Conservation (phyloP, 2,113 vertebrate species). For the Odocoileus virginianus region DNA sequence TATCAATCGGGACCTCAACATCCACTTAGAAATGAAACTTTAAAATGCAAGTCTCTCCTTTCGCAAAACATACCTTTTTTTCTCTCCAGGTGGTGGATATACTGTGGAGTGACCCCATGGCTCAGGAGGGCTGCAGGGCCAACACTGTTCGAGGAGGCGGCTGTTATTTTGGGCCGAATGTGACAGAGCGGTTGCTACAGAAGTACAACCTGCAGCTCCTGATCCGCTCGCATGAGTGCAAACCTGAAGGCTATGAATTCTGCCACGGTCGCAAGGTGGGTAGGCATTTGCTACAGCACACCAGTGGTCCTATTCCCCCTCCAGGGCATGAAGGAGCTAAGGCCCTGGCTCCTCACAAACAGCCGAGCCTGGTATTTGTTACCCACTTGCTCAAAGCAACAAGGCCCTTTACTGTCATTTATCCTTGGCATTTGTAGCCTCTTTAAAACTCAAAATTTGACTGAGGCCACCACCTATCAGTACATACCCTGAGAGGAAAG, state of each 20-base stretch:
- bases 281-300: accelerated
- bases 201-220: slow-evolving; percentile 88
- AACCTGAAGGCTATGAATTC: slow-evolving; percentile 94
- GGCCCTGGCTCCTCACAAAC: neutral
- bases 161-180: slow-evolving; percentile 93
- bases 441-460: neutral
- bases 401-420: neutral
- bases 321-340: accelerated
- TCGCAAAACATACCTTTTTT: neutral
- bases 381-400: neutral
- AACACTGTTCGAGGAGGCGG: slow-evolving; percentile 90
- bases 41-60: neutral
- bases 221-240: slow-evolving; percentile 95
- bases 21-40: neutral
- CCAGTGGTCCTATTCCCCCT: accelerated
- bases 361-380: neutral
- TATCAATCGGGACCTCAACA: neutral
- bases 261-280: slow-evolving; percentile 89
- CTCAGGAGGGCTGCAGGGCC: slow-evolving; percentile 88
- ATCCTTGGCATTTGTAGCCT: neutral
- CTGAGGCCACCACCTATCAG: neutral
- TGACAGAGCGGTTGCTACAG: slow-evolving; percentile 84
- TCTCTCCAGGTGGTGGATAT: slow-evolving; percentile 86
- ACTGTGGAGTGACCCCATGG: slow-evolving; percentile 93
- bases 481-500: neutral